Evolutionary conservation across 2,888 invertebrate genomes (phyloP).

Genomic region (Homarus gammarus): DNA sequence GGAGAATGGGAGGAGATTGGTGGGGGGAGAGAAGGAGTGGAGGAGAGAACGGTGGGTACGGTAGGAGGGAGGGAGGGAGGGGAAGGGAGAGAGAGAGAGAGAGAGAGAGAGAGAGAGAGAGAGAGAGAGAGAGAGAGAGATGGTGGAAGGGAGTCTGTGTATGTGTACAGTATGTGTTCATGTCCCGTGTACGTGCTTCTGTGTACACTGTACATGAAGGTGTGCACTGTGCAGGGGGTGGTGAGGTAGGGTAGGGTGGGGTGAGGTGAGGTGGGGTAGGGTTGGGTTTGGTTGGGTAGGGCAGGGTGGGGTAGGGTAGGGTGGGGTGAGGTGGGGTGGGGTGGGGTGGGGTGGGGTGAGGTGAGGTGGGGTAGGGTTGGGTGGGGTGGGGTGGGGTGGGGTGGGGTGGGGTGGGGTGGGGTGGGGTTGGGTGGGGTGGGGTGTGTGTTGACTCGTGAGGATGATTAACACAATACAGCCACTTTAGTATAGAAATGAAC

Average conservation of each 20-base stretch:
- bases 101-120: too few species aligned
- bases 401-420: neutral
- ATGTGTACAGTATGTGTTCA: conserved; percentile 26
- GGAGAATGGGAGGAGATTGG: too few species aligned
- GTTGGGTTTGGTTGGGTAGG: neutral
- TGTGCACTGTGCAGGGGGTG: neutral
- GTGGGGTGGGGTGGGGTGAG: neutral
- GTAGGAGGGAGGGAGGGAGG: too few species aligned
- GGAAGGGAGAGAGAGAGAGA: too few species aligned
- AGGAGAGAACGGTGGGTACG: too few species aligned
- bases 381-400: neutral
- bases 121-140: too few species aligned
- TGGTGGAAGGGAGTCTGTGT: too few species aligned
- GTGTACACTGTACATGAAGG: conserved; percentile 4
- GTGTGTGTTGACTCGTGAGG: neutral
- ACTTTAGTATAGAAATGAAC: too few species aligned
- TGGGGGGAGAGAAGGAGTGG: too few species aligned
- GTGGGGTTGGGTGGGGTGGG: conserved; percentile 7
- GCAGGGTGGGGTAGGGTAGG: neutral
- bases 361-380: conserved; percentile 31
- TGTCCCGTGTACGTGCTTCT: conserved; percentile 2
- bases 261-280: neutral
- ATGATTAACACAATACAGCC: neutral
- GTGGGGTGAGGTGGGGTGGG: neutral
- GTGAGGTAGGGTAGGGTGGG: neutral